Percentiles rank a stretch among this genome's conserved stretches.
Evolutionary conservation across 2,888 invertebrate genomes (phyloP).

Genomic region (Andricus curvator): DNA sequence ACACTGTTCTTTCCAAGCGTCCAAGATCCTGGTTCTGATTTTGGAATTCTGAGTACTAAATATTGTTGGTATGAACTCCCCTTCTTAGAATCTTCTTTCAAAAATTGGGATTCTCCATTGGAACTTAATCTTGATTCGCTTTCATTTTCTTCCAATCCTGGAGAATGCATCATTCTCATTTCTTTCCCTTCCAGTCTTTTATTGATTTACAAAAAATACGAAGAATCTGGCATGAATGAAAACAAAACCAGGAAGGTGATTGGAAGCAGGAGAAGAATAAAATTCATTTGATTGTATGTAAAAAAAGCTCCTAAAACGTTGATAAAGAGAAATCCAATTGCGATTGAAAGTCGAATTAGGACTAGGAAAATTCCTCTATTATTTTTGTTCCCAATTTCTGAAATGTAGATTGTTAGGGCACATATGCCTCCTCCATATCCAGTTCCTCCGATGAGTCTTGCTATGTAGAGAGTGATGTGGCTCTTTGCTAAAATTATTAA

Average conservation of each 20-base stretch:
- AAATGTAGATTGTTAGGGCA: slow-evolving; percentile 81
- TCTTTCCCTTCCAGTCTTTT: not conserved
- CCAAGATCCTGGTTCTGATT: no score
- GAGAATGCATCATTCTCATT: not conserved
- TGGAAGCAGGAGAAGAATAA: slow-evolving; percentile 80
- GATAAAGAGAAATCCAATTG: slow-evolving; percentile 74
- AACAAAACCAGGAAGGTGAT: slow-evolving; percentile 81
- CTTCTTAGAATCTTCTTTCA: not conserved
- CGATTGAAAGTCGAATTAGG: slow-evolving; percentile 79
- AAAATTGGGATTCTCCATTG: not conserved
- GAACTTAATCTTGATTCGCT: not conserved
- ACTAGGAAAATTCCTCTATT: slow-evolving; percentile 81
- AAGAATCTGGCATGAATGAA: slow-evolving; percentile 84
- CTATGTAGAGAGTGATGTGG: slow-evolving; percentile 70
- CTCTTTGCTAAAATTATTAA: slow-evolving; percentile 65
- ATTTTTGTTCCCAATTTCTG: slow-evolving; percentile 79
- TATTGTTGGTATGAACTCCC: no score
- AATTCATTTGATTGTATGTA: slow-evolving; percentile 79
- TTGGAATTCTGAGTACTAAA: no score
- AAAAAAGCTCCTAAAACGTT: slow-evolving; percentile 77
- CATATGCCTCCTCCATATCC: slow-evolving; percentile 78
- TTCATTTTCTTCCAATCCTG: not conserved
- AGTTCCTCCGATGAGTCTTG: slow-evolving; percentile 78
- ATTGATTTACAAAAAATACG: slow-evolving; percentile 77
- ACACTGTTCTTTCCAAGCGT: no score